Evolutionary conservation across 2,888 invertebrate genomes (phyloP), one percentile per base, ranked within the genome.

Genomic region (Ctenicera cuprea): DNA sequence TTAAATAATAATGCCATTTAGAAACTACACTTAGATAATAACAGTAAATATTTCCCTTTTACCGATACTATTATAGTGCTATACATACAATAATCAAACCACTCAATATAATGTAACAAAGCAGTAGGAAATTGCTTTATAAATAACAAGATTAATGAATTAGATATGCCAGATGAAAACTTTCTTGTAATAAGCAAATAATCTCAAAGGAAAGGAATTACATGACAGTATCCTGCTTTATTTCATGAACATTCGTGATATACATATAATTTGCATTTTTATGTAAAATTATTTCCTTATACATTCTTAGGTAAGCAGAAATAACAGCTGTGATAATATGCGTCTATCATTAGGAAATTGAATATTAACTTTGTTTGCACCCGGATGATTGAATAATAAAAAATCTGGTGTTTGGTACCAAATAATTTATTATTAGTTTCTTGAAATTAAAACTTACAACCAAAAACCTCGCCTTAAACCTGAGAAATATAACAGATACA

Each of bases 211-310:
- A 41, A n/a, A 7, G 41, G n/a, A 1, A 14, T 14, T 14, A 41
- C 41, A 11, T 18, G 48, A 48, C 18, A 7, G 48, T 18, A 16
- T 48, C 16, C 14, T 18, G n/a, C 54, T 33, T 38, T 16, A 59
- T 59, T 59, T 59, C 38, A 59, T 22, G 37, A 59, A 38, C 59
- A 38, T 41, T 20, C 38, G 18, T 59, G 41, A 59, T 38, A 38
- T 59, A 41, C 59, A 59, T 59, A 11, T 11, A 12, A 59, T 59
- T 59, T 59, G 37, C 54, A 54, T 54, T 54, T 54, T 54, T 54
- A 48, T 48, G 18, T 18, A 20, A 48, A 48, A 18, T 5, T 20
- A 48, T 48, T 48, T 48, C 48, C 48, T 48, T 48, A 11, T 48
- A 48, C 48, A 48, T 18, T 18, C 20, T 48, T 48, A 48, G 48